A percentile compares a stretch with the other conserved stretches of the same genome.
Conservation (phyloP, 2,113 vertebrate genomes). For the Mustela lutreola region DNA sequence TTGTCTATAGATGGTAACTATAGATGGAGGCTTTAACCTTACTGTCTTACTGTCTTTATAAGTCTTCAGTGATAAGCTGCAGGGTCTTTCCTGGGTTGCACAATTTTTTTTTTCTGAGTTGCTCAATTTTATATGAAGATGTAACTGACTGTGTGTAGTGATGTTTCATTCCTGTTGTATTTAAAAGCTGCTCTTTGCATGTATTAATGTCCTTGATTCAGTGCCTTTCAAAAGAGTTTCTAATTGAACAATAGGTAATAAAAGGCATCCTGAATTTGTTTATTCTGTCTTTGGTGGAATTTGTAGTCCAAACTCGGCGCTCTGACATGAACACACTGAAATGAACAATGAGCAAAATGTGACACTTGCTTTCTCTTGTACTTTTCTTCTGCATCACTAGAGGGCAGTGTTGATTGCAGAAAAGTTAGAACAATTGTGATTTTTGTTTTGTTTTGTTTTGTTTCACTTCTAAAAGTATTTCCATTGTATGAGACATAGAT, state of each 20-base stretch:
- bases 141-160: not conserved
- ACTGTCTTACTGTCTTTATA: not conserved
- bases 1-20: not conserved
- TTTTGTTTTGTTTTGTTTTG: not conserved
- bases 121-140: not conserved
- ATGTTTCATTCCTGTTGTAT: conserved; percentile 1
- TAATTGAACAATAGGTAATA: conserved; percentile 9
- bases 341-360: not conserved
- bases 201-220: conserved; percentile 19
- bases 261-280: not conserved
- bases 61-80: not conserved
- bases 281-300: conserved; percentile 56
- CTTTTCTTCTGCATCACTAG: conserved; percentile 68
- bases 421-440: not conserved
- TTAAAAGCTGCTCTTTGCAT: conserved; percentile 44
- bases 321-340: not conserved
- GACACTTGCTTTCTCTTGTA: not conserved
- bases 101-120: conserved; percentile 41
- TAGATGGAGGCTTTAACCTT: not conserved
- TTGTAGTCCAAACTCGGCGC: not conserved
- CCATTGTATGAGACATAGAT: not conserved
- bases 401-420: conserved; percentile 68
- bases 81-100: not conserved
- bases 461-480: conserved; percentile 53
- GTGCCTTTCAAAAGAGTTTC: conserved; percentile 40